Base-by-base conservation (phyloP, 2,888 invertebrate species). In the Cistogaster globosa region DNA sequence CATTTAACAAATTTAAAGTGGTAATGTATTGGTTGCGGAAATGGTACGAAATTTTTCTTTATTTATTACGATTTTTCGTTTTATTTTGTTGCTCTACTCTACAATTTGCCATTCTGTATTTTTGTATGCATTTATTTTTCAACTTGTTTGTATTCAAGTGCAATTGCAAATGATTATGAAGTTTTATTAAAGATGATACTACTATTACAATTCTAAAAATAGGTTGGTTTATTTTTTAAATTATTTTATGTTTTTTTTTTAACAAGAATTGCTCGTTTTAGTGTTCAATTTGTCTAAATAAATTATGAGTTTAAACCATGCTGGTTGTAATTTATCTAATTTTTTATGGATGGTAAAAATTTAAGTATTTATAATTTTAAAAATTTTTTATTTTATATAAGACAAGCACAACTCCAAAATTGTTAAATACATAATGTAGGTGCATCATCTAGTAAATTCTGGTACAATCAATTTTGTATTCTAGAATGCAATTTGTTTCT, bases 1-100 rank as follows among this genome's bases (percentile, higher is more conserved):
- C 75, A 85, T 82, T 82, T 85, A 79, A 71, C 78, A 82, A 85
- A 85, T 75, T 85, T 85, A 48, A 75, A 79, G 82, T 85, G 78
- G 82, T 82, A 85, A 85, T 85, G 60, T 78, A 85, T 85, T 82
- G 85, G 82, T 76, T 82, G 71, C 85, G 85, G 85, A 85, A 85
- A 85, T 85, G 58, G 65, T 74, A 85, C 75, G 58, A 71, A 85
- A 82, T 79, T 74, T 82, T 60, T 60, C 65, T 79, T 75, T 78
- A 78, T 82, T 82, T 74, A 75, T 78, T 74, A 68, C 42, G n/a
- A 71, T 76, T 80, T 58, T 57, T 69, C 48, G 32, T 65, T 65
- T 65, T 1, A 53, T 63, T 38, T 58, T 48, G 14, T 14, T 83
- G 26, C n/a, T 57, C 11, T 55, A 51, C 20, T 53, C 12, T 81